Base-by-base conservation (phyloP, 2,113 vertebrate genomes). In the Orientallactaga bullata region DNA sequence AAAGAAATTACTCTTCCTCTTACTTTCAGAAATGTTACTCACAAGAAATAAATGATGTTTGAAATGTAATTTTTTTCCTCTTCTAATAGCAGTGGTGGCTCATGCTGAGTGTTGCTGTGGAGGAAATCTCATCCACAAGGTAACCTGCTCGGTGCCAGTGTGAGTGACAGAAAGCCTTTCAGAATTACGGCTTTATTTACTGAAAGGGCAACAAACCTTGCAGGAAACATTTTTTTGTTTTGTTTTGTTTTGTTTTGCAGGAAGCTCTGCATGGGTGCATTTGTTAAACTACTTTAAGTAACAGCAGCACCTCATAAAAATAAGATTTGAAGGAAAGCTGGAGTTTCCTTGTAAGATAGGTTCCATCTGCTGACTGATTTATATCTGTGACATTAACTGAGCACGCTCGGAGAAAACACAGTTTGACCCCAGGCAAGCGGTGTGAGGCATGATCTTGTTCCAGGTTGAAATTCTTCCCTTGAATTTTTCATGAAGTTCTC, bases 401-500 rank as follows among this genome's bases (percentile, higher is more conserved):
- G 97, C 98, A 96, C 98, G 98, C 97, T 95, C 86, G 97, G 90
- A 92, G 95, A 96, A 98, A 98, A 98, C 98, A 98, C 97, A 97
- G 95, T 97, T 98, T 98, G 97, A 99, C 98, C 98, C 97, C 96
- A 6, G 96, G 98, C 96, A 2, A 97, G 97, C 96, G 97, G 96
- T 90, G 91, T 97, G 97, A 98, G 98, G 98, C 76, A 17, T 91
- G 88, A 98, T 97, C 97, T 97, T 98, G 96, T 98, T 99, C 98
- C 98, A 97, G 97, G 98, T 97, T 99, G 98, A 99, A 99, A 99
- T 98, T 98, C 98, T 97, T 98, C 98, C 97, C 98, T 98, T 99
- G 98, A 99, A 99, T 99, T 98, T 98, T 99, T 99, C 98, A 99
- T 99, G 98, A 98, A 98, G 98, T 98, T 98, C 98, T 98, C 98